A percentile compares a stretch with the other conserved stretches of the same genome.
phyloP scores from a whole-genome alignment of 2,797 vertebrate genomes.

The Champsocephalus gunnari region DNA sequence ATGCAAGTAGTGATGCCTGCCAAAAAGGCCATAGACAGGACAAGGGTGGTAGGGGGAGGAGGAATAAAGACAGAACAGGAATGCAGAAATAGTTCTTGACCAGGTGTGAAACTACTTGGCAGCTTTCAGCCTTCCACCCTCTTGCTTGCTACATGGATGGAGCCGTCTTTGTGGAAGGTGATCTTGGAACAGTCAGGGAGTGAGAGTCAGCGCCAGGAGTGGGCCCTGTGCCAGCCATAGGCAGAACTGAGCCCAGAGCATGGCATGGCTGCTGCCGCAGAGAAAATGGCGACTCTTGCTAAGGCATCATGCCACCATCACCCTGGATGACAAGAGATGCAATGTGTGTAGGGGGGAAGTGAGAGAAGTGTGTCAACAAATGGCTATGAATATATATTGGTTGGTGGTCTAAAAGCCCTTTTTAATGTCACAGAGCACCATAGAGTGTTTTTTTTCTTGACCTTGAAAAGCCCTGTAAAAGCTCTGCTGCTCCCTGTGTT shows the following conservation, averaged over 20 bases:
- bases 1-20: constrained; percentile 71
- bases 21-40: constrained; percentile 81
- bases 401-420: constrained; percentile 58
- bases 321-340: constrained; percentile 63
- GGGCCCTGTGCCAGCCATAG: constrained; percentile 82
- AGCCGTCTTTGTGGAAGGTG: constrained; percentile 76
- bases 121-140: constrained; percentile 43
- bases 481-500: constrained; percentile 47
- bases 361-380: constrained; percentile 48
- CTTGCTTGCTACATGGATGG: constrained; percentile 53
- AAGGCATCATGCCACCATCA: constrained; percentile 68
- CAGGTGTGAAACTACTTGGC: constrained; percentile 72
- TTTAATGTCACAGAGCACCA: constrained; percentile 44
- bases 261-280: constrained; percentile 81
- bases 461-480: constrained; percentile 60
- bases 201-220: constrained; percentile 72
- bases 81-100: constrained; percentile 76
- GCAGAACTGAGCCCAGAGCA: constrained; percentile 76
- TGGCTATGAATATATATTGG: constrained; percentile 37
- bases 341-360: constrained; percentile 21
- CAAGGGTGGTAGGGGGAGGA: constrained; percentile 57
- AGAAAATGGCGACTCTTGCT: constrained; percentile 79
- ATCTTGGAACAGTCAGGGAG: constrained; percentile 77
- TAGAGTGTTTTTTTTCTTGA: constrained; percentile 53
- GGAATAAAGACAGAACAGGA: constrained; percentile 62